These are phyloP conservation scores for Latrodectus elegans DNA, from an alignment of 2,888 invertebrate species.

Conservation along the genomic window DNA sequence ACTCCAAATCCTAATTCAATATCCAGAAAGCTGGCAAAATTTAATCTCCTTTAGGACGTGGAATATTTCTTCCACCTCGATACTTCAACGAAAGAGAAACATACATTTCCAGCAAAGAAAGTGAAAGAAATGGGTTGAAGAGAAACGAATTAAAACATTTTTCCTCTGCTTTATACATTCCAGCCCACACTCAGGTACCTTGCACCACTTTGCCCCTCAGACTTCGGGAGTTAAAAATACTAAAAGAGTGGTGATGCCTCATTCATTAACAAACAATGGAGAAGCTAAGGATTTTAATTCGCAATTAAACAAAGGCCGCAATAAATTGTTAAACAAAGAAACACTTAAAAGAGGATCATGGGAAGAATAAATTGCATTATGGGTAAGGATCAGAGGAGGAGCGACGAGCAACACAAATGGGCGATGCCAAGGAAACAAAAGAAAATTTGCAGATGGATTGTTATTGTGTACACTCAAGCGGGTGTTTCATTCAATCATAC, in stretches of 20 bases:
- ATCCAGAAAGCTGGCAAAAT: too few species aligned
- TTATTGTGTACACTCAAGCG: conserved; percentile 60
- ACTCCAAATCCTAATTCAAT: too few species aligned
- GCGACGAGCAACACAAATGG: background rate
- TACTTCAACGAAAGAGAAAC: background rate
- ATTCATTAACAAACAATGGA: conserved; percentile 49
- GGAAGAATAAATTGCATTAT: conserved; percentile 64
- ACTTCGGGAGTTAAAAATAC: conserved; percentile 17
- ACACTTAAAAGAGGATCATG: conserved; percentile 63
- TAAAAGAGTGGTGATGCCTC: conserved; percentile 21
- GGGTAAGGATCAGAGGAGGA: background rate
- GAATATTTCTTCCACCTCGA: too few species aligned
- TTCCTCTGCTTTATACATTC: background rate
- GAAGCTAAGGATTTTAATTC: conserved; percentile 67
- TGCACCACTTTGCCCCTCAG: background rate
- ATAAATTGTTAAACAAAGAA: conserved; percentile 69
- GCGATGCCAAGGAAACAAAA: background rate
- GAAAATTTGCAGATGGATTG: conserved; percentile 32
- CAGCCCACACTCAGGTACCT: background rate
- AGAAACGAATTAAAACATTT: background rate
- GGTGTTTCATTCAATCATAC: conserved; percentile 22
- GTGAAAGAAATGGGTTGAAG: background rate
- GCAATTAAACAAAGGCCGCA: conserved; percentile 66
- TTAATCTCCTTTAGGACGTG: too few species aligned
- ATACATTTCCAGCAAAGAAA: background rate